Evolutionary conservation across 2,113 vertebrate species (phyloP), one percentile per base, ranked within the genome.

Genomic region (Lampris megalopsis): DNA sequence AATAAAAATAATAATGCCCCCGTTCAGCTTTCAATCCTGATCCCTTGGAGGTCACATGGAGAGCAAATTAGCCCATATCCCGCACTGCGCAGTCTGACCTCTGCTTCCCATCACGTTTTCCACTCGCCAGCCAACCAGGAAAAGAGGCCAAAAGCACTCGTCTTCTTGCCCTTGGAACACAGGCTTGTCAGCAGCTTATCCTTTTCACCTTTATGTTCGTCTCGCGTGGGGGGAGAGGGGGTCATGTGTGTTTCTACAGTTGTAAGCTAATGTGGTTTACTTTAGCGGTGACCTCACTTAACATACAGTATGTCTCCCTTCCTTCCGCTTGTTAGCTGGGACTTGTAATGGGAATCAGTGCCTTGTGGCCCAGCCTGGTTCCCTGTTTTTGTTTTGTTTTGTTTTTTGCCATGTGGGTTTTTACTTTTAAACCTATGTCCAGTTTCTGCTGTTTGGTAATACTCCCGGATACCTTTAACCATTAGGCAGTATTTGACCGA

Each of bases 341-440:
- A 72, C 80, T 85, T 83, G 73, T 66, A 76, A 77, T 85, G 58
- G 75, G 75, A 85, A 71, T 71, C 42, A 66, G 75, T 86, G 77
- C 73, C 73, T 83, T 85, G 68, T 64, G 81, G 68, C 79, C 81
- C 83, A 81, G 64, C 75, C 84, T 75, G 73, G 35, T 68, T 81
- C 74, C 37, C 48, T 11, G 40, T 43, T 9, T 41, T 43, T 2
- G 8, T 4, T 59, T 59, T 45, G 7, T 43, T 9, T 41, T 43
- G 1, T 9, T 4, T 59, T 59, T 45, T 5, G 4, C 10, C 36
- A 42, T 13, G 9, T 62, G 38, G 13, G 42, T 43, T 38, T 47
- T 63, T 47, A 47, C 43, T 63, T 43, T 9, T 38, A 36, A 11
- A 10, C 11, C 11, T 63, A 36, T 63, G 9, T 43, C 10, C 42